Conservation (phyloP, 1,140 invertebrate species). For the Aricia agestis region DNA sequence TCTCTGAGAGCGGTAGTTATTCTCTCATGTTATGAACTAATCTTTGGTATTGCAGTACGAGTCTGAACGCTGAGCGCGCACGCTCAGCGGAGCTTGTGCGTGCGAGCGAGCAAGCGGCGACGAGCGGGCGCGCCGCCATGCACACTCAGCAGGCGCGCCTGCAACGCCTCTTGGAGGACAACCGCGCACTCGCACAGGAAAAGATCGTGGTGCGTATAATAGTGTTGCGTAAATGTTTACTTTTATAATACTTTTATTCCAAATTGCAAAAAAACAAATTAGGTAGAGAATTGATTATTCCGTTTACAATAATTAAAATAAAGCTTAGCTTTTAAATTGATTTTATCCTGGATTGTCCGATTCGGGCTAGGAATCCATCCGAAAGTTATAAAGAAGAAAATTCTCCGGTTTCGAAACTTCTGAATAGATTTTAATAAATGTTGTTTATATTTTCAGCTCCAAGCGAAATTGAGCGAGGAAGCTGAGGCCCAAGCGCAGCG, state of each 20-base stretch:
- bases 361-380: too few relatives aligned
- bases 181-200: slow-evolving; percentile 57
- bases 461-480: slow-evolving; percentile 79
- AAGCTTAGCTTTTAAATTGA: too few relatives aligned
- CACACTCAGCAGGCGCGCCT: slow-evolving; percentile 78
- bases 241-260: too few relatives aligned
- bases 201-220: slow-evolving; percentile 41
- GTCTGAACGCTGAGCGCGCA: slow-evolving; percentile 52
- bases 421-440: background rate
- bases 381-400: too few relatives aligned
- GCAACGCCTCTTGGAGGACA: slow-evolving; percentile 78
- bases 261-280: too few relatives aligned
- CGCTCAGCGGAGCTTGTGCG: slow-evolving; percentile 42
- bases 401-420: background rate
- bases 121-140: slow-evolving; percentile 70
- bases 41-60: slow-evolving; percentile 31
- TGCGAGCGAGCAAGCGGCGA: slow-evolving; percentile 43
- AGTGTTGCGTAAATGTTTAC: background rate
- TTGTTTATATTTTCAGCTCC: slow-evolving; percentile 59
- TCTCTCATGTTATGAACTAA: background rate
- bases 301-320: too few relatives aligned
- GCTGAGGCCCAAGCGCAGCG: slow-evolving; percentile 56
- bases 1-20: too few relatives aligned
- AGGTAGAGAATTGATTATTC: too few relatives aligned
- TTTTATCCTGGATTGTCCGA: too few relatives aligned